Conservation (phyloP, 2,113 vertebrate genomes). For the Pholis gunnellus region DNA sequence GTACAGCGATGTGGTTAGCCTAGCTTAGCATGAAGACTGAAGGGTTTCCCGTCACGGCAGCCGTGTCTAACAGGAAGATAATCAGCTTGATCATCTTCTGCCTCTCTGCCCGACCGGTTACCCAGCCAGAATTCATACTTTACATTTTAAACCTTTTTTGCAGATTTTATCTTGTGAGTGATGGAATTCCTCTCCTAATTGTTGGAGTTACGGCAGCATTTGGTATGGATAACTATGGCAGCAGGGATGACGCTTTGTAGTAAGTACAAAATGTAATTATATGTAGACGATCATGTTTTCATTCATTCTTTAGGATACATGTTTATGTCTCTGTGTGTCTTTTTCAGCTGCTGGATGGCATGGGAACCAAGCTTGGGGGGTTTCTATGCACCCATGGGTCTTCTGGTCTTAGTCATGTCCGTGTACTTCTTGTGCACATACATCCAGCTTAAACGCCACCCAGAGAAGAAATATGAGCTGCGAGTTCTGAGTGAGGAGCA, state of each 20-base stretch:
- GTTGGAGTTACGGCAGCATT: slow-evolving; percentile 95
- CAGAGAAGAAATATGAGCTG: slow-evolving; percentile 94
- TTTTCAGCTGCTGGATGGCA: slow-evolving; percentile 96
- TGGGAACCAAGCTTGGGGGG: slow-evolving; percentile 97
- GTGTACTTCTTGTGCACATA: slow-evolving; percentile 92
- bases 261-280: slow-evolving; percentile 83
- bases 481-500: slow-evolving; percentile 87
- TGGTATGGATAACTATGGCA: slow-evolving; percentile 93
- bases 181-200: slow-evolving; percentile 94
- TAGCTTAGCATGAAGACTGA: neutral
- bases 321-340: neutral
- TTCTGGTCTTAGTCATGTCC: slow-evolving; percentile 91
- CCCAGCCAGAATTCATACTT: neutral
- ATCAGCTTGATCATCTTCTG: neutral
- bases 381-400: slow-evolving; percentile 90
- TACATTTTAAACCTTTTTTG: neutral
- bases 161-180: slow-evolving; percentile 95
- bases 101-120: neutral
- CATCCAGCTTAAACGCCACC: slow-evolving; percentile 91
- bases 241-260: slow-evolving; percentile 88
- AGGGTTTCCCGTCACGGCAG: neutral
- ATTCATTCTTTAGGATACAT: neutral
- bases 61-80: neutral
- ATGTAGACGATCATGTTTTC: neutral
- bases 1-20: neutral